Base-by-base conservation (phyloP, 2,113 vertebrate species). In the Atrichornis clamosus region DNA sequence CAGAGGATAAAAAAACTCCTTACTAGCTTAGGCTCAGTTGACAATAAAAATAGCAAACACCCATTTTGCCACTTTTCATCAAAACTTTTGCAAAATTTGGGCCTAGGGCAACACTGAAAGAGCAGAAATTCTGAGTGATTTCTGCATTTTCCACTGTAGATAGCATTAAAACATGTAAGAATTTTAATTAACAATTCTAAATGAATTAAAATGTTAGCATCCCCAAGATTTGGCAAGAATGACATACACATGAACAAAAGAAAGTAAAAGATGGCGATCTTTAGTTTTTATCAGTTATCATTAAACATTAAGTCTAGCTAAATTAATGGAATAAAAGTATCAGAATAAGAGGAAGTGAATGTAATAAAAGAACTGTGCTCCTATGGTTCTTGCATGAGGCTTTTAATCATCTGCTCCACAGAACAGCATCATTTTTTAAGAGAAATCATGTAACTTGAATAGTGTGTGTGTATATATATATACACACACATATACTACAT, bases 261-360 rank as follows among this genome's bases (percentile, higher is more conserved):
- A 37, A 93, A 52, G 24, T 30, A 41, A 74, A 69, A 76, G 7
- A 52, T 19, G 15, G 7, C 27, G 13, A 55, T 30, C 44, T 50
- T 84, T 68, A 52, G 5, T 84, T 87, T 82, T 67, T 28, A 63
- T 90, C 46, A 53, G 20, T 68, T 87, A 27, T 50, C 60, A 53
- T 69, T 89, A 83, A 82, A 70, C 21, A 68, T 63, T 46, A 78
- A 84, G 6, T 26, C 23, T 70, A 64, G 28, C 72, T 59, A 59
- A 35, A 33, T 68, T 73, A 86, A 52, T 22, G 55, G 52, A 58
- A 80, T 85, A 63, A 86, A 95, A 80, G n/a, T 21, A 87, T 28
- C 28, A 75, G 58, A 37, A 55, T 64, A 87, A 88, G 56, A 87
- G 35, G 46, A 90, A 70, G n/a, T 41, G 13, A 76, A 70, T 30